These are phyloP conservation scores for Vulpes vulpes DNA, from an alignment of 2,113 vertebrate species.

Conservation along the genomic window DNA sequence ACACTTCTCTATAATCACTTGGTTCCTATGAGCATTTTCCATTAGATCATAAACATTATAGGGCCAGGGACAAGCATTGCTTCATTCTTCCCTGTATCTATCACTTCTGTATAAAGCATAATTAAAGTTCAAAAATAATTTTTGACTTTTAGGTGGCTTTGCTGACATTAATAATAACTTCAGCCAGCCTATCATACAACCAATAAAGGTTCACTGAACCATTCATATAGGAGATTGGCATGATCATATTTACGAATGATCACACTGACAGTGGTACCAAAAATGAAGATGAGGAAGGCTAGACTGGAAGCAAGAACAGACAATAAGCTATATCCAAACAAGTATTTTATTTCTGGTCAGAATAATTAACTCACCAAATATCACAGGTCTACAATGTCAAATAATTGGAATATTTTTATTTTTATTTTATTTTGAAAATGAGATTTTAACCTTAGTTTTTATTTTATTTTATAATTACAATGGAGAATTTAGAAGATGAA, in stretches of 20 bases:
- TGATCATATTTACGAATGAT: not conserved
- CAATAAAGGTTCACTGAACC: not conserved
- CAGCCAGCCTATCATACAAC: not conserved
- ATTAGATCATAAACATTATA: not conserved
- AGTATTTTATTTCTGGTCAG: not conserved
- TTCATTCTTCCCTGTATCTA: not conserved
- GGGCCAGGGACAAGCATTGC: not conserved
- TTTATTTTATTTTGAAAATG: not conserved
- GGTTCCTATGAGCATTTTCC: not conserved
- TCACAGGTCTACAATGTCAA: not conserved
- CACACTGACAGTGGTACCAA: not conserved
- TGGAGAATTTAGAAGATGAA: not conserved
- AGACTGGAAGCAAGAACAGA: not conserved
- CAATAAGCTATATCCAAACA: not conserved
- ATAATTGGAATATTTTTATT: not conserved
- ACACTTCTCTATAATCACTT: not conserved
- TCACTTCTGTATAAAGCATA: not conserved
- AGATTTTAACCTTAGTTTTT: not conserved
- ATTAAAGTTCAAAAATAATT: not conserved
- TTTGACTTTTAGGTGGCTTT: not conserved
- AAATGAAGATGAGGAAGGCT: not conserved
- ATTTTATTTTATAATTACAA: not conserved
- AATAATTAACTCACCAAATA: not conserved
- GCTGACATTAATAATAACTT: not conserved
- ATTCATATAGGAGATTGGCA: not conserved